Base-by-base conservation (phyloP, 1,140 invertebrate species). In the Trachymyrmex septentrionalis region DNA sequence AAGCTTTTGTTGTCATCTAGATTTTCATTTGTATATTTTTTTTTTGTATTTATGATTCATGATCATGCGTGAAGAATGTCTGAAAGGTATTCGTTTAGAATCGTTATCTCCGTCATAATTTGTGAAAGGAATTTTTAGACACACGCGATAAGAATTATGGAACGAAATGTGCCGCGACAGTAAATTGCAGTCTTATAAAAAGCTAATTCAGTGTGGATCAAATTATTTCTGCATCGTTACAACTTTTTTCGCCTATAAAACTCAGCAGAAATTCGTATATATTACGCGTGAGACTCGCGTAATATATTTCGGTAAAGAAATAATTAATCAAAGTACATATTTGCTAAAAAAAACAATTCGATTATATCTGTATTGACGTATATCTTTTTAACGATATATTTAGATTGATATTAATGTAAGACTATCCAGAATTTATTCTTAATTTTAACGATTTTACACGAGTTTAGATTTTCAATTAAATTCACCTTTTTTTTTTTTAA, bases 1-100 rank as follows among this genome's bases (percentile, higher is more conserved):
- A 69, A n/a, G n/a, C n/a, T 24, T 16, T 71, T 71, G 19, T 3
- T 48, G n/a, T 24, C 21, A 59, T 61, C 57, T 7, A 48, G 24
- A 64, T 77, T 77, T 63, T 24, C 21, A 48, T 63, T 76, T 63
- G 34, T 61, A 38, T n/a, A n/a, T n/a, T n/a, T 38, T 38, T 76
- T 77, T 1, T 24, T 21, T 53, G 9, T 14, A 61, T 27, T 48
- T 77, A 77, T 9, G 75, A 63, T 48, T 63, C 21, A 48, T 77
- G n/a, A 63, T 44, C 73, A 5, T 19, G 21, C 27, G 1, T 34
- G 55, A 3, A 6, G 27, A 38, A 34, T 34, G 55, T 38, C 9
- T 63, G 38, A 44, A 44, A 63, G 5, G 63, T 19, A 30, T 48
- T 77, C 57, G 3, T 9, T 24, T 63, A 63, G 34, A 63, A 63